Evolutionary conservation across 2,113 vertebrate species (phyloP), one percentile per base, ranked within the genome.

Genomic region (Accipiter cooperii): DNA sequence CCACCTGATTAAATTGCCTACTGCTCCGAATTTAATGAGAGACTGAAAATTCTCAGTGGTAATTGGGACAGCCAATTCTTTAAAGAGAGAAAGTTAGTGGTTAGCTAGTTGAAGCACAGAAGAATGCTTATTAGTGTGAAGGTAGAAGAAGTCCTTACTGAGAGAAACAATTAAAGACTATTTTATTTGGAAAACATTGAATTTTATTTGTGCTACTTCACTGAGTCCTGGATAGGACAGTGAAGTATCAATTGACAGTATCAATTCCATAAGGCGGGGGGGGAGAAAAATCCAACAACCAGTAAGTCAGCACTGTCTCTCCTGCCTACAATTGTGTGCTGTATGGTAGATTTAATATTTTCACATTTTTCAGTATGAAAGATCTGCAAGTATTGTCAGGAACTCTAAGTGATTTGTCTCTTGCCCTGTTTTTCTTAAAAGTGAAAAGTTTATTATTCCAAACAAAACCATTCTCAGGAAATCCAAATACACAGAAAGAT

Each of bases 31-130:
- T 88, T 89, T 97, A 95, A 96, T 95, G 88, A 93, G 66, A 94
- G 47, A 96, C 94, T 71, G 52, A 95, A 96, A 97, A 97, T 89
- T 86, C 87, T 97, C 96, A 95, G 91, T 96, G 94, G 74, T 93
- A 96, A 90, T 84, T 90, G 95, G 94, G 87, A 90, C 34, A 94
- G 92, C 28, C 33, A 1, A 90, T 93, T 95, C 78, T 96, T 93
- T 89, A 76, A 89, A 96, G 66, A 90, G 63, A 85, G n/a, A 91
- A 85, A 97, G 74, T 82, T 95, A 95, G 97, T 96, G 89, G 96
- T 92, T 78, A 93, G 88, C 60, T 65, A 82, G 79, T 22, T 95
- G 81, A 96, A 89, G 66, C 66, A 81, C 40, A 96, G 71, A 94
- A 93, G 84, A 93, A 97, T 90, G 87, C 54, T 96, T 96, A 96